Base-by-base conservation (phyloP, 1,140 invertebrate genomes). In the Anoplophora glabripennis region DNA sequence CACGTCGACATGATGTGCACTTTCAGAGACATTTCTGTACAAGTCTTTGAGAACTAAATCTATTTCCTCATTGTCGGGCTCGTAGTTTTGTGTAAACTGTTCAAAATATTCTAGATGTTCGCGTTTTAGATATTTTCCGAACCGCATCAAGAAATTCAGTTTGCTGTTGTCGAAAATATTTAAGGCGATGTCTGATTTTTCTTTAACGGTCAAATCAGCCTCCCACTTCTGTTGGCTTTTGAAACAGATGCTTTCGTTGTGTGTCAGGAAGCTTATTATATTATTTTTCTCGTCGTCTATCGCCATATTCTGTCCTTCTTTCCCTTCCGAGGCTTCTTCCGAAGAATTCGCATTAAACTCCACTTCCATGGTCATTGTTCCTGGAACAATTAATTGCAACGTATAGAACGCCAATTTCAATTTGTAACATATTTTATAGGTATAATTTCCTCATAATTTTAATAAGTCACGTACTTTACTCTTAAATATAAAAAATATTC, bases 171-270 rank as follows among this genome's bases (percentile, higher is more conserved):
- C 70, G 33, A 89, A 84, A n/a, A 89, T 62, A 42, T 86, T 77
- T 48, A 70, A 65, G 0, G 89, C 89, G 54, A 91, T 88, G 61
- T 78, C 67, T 67, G 79, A 75, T 76, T 93, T 94, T 68, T 94
- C 86, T 9, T 76, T 67, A 3, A 77, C 72, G 1, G 78, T 81
- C 38, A 93, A 72, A 69, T 94, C 89, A 7, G 80, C 80, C 72
- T 93, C 89, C 64, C 83, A 83, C 54, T 85, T 79, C 77, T 93
- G 90, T 71, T 93, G 88, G 71, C 60, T 75, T 65, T 72, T 74
- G 63, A 72, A 71, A 38, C 63, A 65, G 18, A 73, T 63, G 7
- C 55, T 36, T 0, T 62, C 45, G 41, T 69, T 69, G 35, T 54
- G 54, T 17, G 66, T 52, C 51, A 74, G 46, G 57, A 51, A 51